Evolutionary conservation across 2,888 invertebrate species (phyloP), one percentile per base, ranked within the genome.

Genomic region (Pachycephus smyrnensis): DNA sequence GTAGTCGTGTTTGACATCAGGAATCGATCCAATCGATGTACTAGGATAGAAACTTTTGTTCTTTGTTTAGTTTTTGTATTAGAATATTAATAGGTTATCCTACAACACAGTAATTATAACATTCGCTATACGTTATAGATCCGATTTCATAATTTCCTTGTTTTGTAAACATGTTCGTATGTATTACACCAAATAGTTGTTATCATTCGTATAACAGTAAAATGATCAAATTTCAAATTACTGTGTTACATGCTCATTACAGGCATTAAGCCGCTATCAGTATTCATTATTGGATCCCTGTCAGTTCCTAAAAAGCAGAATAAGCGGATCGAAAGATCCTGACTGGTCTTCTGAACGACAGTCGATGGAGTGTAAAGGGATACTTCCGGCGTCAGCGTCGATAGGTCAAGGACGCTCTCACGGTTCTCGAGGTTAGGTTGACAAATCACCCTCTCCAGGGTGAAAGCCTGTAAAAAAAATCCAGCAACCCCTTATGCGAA

Each of bases 351-450:
- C 30, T 71, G 23, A 33, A 12, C n/a, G 74, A 30, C 37, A 23
- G 74, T 33, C 6, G 30, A 23, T 30, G 3, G 75, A 77, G 32
- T 69, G 75, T 71, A 75, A 75, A 76, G 76, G 71, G 83, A 77
- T 81, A 80, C 82, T 82, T 80, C 82, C 80, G 86, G 88, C 86
- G 87, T 86, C 86, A 85, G 85, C 89, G 89, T 89, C 90, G 89
- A 91, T 91, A 91, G 91, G 91, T 91, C 91, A 91, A 91, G 91
- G 91, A 90, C 91, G 86, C 83, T 81, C 83, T 84, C 84, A 86
- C 84, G 85, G 87, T 87, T 89, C 88, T 87, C 90, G 88, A 88
- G 90, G 91, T 90, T 90, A 90, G 88, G 89, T 90, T 90, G 89
- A 90, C 90, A 89, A 90, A 90, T 91, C 91, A 90, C 91, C 91